Evolutionary conservation across 2,888 invertebrate genomes (phyloP), one percentile per base, ranked within the genome.

Genomic region (Ephialtes manifestator): DNA sequence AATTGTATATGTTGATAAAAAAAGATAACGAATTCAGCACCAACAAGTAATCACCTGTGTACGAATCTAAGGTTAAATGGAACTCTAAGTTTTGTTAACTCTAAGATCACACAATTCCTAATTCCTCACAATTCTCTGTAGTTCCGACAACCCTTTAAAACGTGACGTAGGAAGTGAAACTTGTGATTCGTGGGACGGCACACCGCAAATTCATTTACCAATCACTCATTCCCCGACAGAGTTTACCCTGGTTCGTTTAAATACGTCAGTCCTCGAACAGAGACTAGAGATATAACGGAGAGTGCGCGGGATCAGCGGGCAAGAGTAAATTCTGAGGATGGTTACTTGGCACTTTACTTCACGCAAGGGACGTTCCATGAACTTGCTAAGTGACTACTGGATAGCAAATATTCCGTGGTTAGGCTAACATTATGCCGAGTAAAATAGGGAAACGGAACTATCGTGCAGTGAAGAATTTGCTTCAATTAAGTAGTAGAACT

Each of bases 121-220:
- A 4, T 11, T 28, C 28, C 58, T 15, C 15, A 15, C 2, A 28
- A 11, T 18, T 51, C n/a, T 51, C n/a, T 7, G 8, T n/a, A 51
- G 7, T 51, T 18, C 10, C 51, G 18, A 10, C 1, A 1, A 13
- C 28, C 13, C 5, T 11, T 11, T 28, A n/a, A 10, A 31, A 8
- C 0, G n/a, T 43, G 43, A 24, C 4, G 39, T 24, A 24, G 43
- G n/a, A 72, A 24, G 20, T 43, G 28, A 72, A 43, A 39, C 39
- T 58, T n/a, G 55, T 39, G 55, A 72, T 58, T 72, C 28, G 24
- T 24, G 39, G 20, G 43, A 55, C 58, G 8, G 24, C 55, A 24
- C 15, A 55, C 72, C 43, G 58, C 72, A 72, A 72, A 43, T 55
- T 24, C 43, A 72, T 58, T 58, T 46, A 72, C 43, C 24, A 58